Base-by-base conservation (phyloP, 2,888 invertebrate species). In the Melieria picta region DNA sequence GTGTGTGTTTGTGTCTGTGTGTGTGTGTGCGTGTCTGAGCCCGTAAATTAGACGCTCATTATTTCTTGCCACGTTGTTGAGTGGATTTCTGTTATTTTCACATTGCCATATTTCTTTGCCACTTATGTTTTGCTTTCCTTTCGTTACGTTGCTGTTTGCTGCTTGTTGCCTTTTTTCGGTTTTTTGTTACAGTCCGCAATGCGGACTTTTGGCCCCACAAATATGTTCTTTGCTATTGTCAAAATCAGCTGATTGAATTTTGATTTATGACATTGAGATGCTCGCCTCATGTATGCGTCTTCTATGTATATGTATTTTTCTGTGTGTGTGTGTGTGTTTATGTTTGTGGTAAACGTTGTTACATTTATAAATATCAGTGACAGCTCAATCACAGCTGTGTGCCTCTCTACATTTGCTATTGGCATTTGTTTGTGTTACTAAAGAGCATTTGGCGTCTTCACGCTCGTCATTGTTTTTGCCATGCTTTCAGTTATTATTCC, bases 211-310 rank as follows among this genome's bases (percentile, higher is more conserved):
- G 42, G 50, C 16, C 13, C 60, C 42, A 67, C 52, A 47, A 42
- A 10, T 60, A 61, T 42, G 50, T 50, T 50, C 61, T 60, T 60
- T 6, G 16, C 43, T 61, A 60, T 47, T 71, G 71, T 71, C 71
- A 65, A 71, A 71, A 71, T 65, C 71, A 71, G 65, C 61, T 65
- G 61, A 71, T 65, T 71, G 71, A 60, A 65, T 65, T 70, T 71
- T 71, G 71, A 65, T 71, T 71, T 71, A 69, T 57, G 56, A 46
- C 42, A 69, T 30, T 46, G 30, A 9, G 46, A 13, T 16, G 55
- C 55, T 30, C n/a, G 52, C 30, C 13, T 56, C 9, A 62, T 47
- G 55, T 55, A 56, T 9, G 11, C 10, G 50, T 9, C 10, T 42
- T 42, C 4, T 3, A 13, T 3, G 13, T 45, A 58, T 47, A 13